Evolutionary conservation across 2,113 vertebrate genomes (phyloP).

Genomic region (Alligator mississippiensis): DNA sequence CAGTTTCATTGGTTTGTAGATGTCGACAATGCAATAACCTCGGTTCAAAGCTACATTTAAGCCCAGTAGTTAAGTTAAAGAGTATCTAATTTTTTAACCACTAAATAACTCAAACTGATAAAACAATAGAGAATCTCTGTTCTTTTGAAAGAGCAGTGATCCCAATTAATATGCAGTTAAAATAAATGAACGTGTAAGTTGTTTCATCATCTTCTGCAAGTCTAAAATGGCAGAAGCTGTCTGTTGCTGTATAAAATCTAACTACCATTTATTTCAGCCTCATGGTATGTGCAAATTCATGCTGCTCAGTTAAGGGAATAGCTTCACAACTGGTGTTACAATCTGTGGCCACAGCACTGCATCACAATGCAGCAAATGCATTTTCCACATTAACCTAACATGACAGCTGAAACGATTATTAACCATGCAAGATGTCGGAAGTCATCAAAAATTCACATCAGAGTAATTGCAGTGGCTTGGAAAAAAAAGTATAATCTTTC

Average conservation of each 20-base stretch:
- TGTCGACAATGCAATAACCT: slow-evolving; percentile 68
- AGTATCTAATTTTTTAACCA: slow-evolving; percentile 64
- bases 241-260: slow-evolving; percentile 70
- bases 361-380: slow-evolving; percentile 84
- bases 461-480: slow-evolving; percentile 92
- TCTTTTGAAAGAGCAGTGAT: slow-evolving; percentile 30
- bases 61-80: slow-evolving; percentile 41
- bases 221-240: slow-evolving; percentile 79
- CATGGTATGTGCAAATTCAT: slow-evolving; percentile 81
- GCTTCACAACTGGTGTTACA: slow-evolving; percentile 82
- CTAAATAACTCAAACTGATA: slow-evolving; percentile 54
- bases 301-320: slow-evolving; percentile 81
- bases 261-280: slow-evolving; percentile 77
- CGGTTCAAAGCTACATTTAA: slow-evolving; percentile 55
- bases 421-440: slow-evolving; percentile 98
- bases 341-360: slow-evolving; percentile 79
- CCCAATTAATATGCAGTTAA: slow-evolving; percentile 36
- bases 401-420: slow-evolving; percentile 97
- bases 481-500: slow-evolving; percentile 77
- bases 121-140: slow-evolving; percentile 62
- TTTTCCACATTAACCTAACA: slow-evolving; percentile 96
- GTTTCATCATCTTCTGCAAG: slow-evolving; percentile 43
- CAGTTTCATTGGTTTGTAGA: slow-evolving; percentile 61
- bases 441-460: slow-evolving; percentile 97
- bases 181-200: slow-evolving; percentile 32